A percentile compares a stretch with the other conserved stretches of the same genome.
phyloP scores from a whole-genome alignment of 1,140 invertebrate species.

The Harpegnathos saltator region DNA sequence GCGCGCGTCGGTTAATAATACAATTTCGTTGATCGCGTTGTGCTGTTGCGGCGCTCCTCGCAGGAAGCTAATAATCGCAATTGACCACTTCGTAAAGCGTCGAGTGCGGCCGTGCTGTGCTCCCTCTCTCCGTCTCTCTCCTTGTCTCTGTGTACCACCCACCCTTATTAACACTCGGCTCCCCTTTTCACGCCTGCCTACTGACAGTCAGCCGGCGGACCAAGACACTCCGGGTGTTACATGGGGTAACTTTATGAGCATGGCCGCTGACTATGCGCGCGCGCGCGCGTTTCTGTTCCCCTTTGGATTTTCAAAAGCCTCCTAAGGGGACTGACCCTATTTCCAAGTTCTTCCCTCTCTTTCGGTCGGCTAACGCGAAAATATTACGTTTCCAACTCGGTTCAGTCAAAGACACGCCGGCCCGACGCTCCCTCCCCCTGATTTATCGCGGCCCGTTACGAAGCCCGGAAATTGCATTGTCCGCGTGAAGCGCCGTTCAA shows the following conservation, averaged over 20 bases:
- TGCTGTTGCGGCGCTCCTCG: neutral
- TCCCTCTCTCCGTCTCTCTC: neutral
- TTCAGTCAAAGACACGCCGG: constrained; percentile 55
- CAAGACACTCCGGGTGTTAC: constrained; percentile 34
- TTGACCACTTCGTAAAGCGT: constrained; percentile 15
- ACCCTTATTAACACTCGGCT: constrained; percentile 46
- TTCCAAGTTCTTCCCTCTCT: constrained; percentile 36
- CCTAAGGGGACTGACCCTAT: constrained; percentile 60
- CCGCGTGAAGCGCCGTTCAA: constrained; percentile 33
- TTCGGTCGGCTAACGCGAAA: constrained; percentile 43
- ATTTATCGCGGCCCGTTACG: constrained; percentile 49
- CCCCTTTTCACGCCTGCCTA: constrained; percentile 51
- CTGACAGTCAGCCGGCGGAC: constrained; percentile 28
- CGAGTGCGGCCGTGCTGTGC: neutral
- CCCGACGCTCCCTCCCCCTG: constrained; percentile 27
- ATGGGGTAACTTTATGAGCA: constrained; percentile 54
- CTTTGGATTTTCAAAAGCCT: constrained; percentile 55
- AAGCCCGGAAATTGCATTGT: constrained; percentile 46
- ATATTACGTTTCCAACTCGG: constrained; percentile 61
- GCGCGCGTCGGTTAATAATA: neutral
- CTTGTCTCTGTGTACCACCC: neutral
- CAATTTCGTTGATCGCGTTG: neutral
- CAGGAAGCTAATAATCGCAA: constrained; percentile 19
- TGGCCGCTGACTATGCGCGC: constrained; percentile 18
- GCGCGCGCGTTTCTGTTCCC: constrained; percentile 26